phyloP scores from a whole-genome alignment of 2,888 invertebrate species.

The Macrophya alboannulata region DNA sequence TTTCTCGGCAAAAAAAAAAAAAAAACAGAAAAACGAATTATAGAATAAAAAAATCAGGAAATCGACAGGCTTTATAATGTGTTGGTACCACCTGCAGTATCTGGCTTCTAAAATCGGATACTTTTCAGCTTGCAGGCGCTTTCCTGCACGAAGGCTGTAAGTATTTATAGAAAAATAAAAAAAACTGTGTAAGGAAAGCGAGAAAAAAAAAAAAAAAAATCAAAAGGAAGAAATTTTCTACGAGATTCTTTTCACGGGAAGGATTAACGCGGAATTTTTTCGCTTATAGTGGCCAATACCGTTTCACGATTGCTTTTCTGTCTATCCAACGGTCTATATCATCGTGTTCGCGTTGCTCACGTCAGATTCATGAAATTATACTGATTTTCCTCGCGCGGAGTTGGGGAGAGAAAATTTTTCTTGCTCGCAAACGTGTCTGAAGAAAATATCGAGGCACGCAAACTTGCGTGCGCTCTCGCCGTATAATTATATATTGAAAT shows the following conservation, averaged over 20 bases:
- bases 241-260: neutral
- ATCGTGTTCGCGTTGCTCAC: constrained; percentile 15
- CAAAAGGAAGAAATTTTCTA: no score
- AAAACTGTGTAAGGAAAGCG: neutral
- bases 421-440: neutral
- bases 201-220: neutral
- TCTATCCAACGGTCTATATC: neutral
- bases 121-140: neutral
- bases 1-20: neutral
- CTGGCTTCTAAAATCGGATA: neutral
- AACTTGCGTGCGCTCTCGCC: constrained; percentile 15
- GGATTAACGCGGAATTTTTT: neutral
- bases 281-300: neutral
- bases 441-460: constrained; percentile 11
- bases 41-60: neutral
- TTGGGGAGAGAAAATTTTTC: neutral
- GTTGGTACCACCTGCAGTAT: neutral
- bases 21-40: neutral
- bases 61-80: neutral
- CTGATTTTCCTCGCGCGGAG: neutral
- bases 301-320: neutral
- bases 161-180: neutral
- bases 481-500: constrained; percentile 24
- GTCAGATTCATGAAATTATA: neutral
- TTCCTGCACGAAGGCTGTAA: constrained; percentile 1